Evolutionary conservation across 2,888 invertebrate genomes (phyloP).

Genomic region (Eristalis tenax): DNA sequence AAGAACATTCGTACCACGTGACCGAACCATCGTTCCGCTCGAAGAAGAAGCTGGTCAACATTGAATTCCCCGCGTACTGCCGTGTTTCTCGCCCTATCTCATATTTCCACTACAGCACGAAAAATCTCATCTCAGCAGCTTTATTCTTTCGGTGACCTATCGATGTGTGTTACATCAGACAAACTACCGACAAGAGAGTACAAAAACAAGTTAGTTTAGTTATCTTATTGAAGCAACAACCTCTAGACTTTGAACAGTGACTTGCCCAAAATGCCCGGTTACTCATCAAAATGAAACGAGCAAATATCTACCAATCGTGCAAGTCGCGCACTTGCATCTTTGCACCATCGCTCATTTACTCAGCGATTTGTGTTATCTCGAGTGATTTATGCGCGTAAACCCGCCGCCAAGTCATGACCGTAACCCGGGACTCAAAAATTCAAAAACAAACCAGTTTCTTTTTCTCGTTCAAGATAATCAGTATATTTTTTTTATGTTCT

Average conservation of each 20-base stretch:
- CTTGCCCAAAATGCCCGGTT: neutral
- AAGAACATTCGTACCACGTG: too few species aligned
- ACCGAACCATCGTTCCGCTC: too few species aligned
- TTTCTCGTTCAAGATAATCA: constrained; percentile 12
- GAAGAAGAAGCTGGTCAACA: too few species aligned
- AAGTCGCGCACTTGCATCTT: neutral
- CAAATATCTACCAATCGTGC: neutral
- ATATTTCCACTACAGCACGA: too few species aligned
- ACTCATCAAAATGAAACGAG: neutral
- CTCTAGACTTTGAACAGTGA: neutral
- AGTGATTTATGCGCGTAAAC: neutral
- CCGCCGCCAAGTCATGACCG: neutral
- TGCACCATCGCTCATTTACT: neutral
- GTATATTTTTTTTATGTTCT: constrained; percentile 41
- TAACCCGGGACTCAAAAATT: neutral
- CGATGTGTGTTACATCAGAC: too few species aligned
- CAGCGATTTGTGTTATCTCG: neutral
- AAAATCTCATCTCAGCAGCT: too few species aligned
- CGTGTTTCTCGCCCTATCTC: too few species aligned
- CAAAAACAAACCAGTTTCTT: neutral
- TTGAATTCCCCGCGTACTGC: too few species aligned
- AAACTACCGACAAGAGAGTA: too few species aligned
- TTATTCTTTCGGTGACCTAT: too few species aligned
- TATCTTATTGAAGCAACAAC: neutral
- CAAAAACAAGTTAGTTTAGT: neutral